Percentiles rank a stretch among this genome's conserved stretches.
These are phyloP conservation scores for Alethe castanea DNA, from an alignment of 2,113 vertebrate species.

Conservation along the genomic window DNA sequence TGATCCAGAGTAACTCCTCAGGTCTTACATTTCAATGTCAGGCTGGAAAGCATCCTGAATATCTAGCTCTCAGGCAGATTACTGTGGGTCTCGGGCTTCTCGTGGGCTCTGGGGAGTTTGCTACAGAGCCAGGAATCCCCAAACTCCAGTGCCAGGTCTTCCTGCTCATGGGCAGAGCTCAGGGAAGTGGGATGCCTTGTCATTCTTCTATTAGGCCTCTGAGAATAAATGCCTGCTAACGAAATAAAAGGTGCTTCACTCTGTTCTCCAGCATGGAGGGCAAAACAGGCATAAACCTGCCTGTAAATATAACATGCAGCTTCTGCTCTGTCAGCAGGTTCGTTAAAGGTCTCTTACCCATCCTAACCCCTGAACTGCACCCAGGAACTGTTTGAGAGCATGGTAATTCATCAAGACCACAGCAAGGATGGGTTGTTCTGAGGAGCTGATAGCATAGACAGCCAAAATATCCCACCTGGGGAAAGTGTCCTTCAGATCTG, in stretches of 20 bases:
- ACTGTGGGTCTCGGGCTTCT: background rate
- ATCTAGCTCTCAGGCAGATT: background rate
- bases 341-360: background rate
- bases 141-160: background rate
- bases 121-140: background rate
- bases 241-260: background rate
- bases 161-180: background rate
- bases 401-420: background rate
- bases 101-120: background rate
- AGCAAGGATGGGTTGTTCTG: background rate
- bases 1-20: background rate
- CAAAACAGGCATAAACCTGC: background rate
- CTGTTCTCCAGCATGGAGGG: fast-evolving
- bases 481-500: background rate
- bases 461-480: background rate
- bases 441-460: background rate
- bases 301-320: background rate
- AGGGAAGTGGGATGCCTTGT: background rate
- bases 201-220: background rate
- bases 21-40: background rate
- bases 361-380: background rate
- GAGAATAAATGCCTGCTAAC: background rate
- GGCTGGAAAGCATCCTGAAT: background rate
- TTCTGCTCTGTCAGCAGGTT: background rate
- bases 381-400: background rate